Percentiles rank a stretch among this genome's conserved stretches.
These are phyloP conservation scores for Apteryx mantelli DNA, from an alignment of 2,113 vertebrate species.

Conservation along the genomic window DNA sequence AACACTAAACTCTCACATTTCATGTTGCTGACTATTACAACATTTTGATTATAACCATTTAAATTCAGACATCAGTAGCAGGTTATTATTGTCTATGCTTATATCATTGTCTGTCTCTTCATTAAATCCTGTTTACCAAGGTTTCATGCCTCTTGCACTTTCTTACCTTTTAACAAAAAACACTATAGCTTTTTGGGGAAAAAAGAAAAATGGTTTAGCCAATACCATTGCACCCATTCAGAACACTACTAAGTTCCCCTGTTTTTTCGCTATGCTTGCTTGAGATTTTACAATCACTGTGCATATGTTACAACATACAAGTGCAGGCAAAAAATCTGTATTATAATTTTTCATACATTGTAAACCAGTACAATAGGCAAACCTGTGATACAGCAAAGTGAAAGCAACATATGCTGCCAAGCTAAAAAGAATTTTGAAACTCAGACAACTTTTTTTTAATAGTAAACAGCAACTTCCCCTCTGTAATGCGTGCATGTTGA, in stretches of 20 bases:
- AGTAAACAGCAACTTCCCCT: slow-evolving; percentile 45
- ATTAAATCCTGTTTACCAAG: slow-evolving; percentile 3
- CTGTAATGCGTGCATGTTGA: not conserved
- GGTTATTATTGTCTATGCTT: slow-evolving; percentile 36
- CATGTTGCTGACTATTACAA: slow-evolving; percentile 57
- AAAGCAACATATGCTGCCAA: slow-evolving; percentile 70
- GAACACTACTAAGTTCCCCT: slow-evolving; percentile 1
- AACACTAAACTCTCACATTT: slow-evolving; percentile 67
- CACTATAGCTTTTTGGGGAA: slow-evolving; percentile 20
- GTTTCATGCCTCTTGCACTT: slow-evolving; percentile 44
- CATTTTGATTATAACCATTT: slow-evolving; percentile 70
- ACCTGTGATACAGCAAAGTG: slow-evolving; percentile 66
- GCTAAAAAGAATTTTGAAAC: slow-evolving; percentile 61
- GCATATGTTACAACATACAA: slow-evolving; percentile 68
- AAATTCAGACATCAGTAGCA: slow-evolving; percentile 59
- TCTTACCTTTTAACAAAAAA: slow-evolving; percentile 44
- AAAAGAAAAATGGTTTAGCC: slow-evolving; percentile 22
- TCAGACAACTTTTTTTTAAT: slow-evolving; percentile 1
- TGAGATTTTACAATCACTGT: slow-evolving; percentile 70
- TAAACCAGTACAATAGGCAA: slow-evolving; percentile 80
- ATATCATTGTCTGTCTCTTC: not conserved
- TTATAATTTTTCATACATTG: slow-evolving; percentile 64
- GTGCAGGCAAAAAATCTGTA: slow-evolving; percentile 72
- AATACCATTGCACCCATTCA: slow-evolving; percentile 47
- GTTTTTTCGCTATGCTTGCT: slow-evolving; percentile 9